These are phyloP conservation scores for Patella pellucida DNA, from an alignment of 2,888 invertebrate species.

Conservation along the genomic window DNA sequence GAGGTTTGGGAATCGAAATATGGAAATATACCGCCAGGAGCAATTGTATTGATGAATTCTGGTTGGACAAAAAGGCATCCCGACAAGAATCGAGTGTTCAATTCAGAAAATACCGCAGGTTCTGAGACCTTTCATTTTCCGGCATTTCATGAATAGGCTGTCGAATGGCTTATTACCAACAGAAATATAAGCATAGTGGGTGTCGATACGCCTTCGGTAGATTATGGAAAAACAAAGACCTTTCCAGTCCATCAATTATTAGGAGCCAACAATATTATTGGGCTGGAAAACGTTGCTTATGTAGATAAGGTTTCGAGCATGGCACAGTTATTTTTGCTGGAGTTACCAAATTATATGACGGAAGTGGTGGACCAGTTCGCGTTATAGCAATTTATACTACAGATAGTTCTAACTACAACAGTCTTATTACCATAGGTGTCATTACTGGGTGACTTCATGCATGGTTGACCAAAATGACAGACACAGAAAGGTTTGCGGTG, in stretches of 20 bases:
- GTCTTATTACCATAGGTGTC: too few relatives aligned
- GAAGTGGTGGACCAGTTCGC: conserved; percentile 78
- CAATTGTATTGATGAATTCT: conserved; percentile 72
- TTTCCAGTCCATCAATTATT: conserved; percentile 75
- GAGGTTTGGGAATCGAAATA: conserved; percentile 69
- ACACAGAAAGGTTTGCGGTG: too few relatives aligned
- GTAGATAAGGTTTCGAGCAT: conserved; percentile 48
- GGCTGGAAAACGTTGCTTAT: conserved; percentile 78
- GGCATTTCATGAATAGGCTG: conserved; percentile 75
- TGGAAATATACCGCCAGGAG: conserved; percentile 70
- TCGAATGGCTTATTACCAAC: conserved; percentile 75
- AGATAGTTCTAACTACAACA: too few relatives aligned
- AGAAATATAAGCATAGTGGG: conserved; percentile 75
- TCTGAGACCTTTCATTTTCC: conserved; percentile 55
- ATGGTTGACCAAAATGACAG: too few relatives aligned
- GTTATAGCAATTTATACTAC: conserved; percentile 69
- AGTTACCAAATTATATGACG: conserved; percentile 77
- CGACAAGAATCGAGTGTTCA: conserved; percentile 52
- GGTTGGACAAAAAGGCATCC: conserved; percentile 69
- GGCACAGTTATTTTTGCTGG: conserved; percentile 71
- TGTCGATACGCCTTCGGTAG: conserved; percentile 78
- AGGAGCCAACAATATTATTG: conserved; percentile 72
- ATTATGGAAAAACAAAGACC: conserved; percentile 74
- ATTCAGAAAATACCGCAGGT: conserved; percentile 34
- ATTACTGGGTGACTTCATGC: too few relatives aligned